Conservation (phyloP, 2,888 invertebrate genomes). For the Orchestes rusci region DNA sequence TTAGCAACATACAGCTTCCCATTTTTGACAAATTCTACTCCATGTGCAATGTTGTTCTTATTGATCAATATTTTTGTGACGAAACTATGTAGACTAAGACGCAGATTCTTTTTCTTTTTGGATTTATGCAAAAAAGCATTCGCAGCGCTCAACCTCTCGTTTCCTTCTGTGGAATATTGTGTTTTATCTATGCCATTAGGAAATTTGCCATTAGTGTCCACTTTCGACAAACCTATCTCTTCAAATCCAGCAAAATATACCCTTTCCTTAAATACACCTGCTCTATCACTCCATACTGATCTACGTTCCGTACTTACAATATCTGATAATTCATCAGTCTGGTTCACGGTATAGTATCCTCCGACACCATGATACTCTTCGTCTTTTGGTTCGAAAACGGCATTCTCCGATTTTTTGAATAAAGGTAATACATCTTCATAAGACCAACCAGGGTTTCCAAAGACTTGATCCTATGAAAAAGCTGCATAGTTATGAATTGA, state of each 20-base stretch:
- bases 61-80: slow-evolving; percentile 1
- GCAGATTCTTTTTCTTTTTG: neutral
- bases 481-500: no score
- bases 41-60: neutral
- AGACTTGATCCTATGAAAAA: slow-evolving; percentile 8
- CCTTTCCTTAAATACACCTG: no score
- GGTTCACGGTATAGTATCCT: slow-evolving; percentile 7
- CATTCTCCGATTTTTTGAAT: slow-evolving; percentile 14
- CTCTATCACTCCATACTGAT: no score
- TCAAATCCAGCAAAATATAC: no score
- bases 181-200: no score
- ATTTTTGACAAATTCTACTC: slow-evolving; percentile 7
- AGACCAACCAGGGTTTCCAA: slow-evolving; percentile 26
- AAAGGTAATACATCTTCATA: slow-evolving; percentile 43
- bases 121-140: slow-evolving; percentile 3
- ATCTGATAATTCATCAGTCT: slow-evolving; percentile 1
- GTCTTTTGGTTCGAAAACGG: slow-evolving; percentile 4
- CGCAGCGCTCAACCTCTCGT: slow-evolving; percentile 1
- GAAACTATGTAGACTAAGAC: slow-evolving; percentile 5
- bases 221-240: no score
- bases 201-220: no score
- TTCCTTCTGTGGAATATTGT: no score
- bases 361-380: slow-evolving; percentile 5
- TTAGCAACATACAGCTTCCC: neutral
- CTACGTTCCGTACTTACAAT: slow-evolving; percentile 49